Evolutionary conservation across 2,888 invertebrate genomes (phyloP).

Genomic region (Ferdinandea cuprea): DNA sequence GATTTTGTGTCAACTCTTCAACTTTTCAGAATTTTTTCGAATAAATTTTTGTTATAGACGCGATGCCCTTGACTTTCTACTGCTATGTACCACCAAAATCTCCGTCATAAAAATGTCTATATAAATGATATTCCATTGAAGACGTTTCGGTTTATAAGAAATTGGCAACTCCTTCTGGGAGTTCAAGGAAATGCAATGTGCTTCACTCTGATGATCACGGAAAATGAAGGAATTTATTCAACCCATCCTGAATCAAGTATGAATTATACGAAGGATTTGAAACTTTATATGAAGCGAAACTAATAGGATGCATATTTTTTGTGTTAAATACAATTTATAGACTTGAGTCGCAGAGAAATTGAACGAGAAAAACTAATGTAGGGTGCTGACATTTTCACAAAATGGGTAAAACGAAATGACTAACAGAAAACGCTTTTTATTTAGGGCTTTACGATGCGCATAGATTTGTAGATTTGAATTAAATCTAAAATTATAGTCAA

Average conservation of each 20-base stretch:
- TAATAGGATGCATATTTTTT: conserved; percentile 12
- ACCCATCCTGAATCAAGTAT: neutral
- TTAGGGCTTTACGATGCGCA: neutral
- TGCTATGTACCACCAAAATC: neutral
- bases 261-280: conserved; percentile 21
- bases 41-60: neutral
- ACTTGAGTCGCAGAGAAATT: conserved; percentile 7
- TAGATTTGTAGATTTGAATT: too few species aligned
- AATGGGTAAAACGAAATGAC: neutral
- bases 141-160: conserved; percentile 3
- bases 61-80: conserved; percentile 3
- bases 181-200: conserved; percentile 8
- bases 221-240: neutral
- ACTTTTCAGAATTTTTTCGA: too few species aligned
- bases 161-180: conserved; percentile 1
- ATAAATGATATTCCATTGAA: conserved; percentile 4
- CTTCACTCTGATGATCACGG: neutral
- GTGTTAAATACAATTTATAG: conserved; percentile 15
- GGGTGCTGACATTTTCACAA: neutral
- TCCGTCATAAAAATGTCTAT: too few species aligned
- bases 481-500: too few species aligned
- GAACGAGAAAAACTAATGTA: neutral
- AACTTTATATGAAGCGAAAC: conserved; percentile 20
- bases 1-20: neutral
- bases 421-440: neutral